Base-by-base conservation (phyloP, 2,113 vertebrate species). In the Hiodon tergisus region DNA sequence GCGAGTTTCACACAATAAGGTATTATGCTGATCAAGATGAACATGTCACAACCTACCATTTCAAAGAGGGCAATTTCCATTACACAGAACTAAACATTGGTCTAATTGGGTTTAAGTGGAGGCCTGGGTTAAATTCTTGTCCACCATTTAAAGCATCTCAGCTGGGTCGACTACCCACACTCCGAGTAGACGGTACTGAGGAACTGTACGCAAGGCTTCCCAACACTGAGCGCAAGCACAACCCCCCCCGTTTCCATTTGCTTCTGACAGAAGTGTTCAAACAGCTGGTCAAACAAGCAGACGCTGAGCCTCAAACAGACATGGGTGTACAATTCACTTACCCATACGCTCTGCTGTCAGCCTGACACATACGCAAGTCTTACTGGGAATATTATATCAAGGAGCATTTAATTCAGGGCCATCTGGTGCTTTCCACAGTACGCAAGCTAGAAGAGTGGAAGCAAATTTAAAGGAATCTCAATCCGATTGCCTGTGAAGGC, bases 231-330 rank as follows among this genome's bases (percentile, higher is more conserved):
- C 8, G 53, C 73, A 13, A 61, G 53, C 8, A 7, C 55, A 59
- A 11, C n/a, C 3, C 11, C 14, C 67, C 50, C 69, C 14, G 48
- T 66, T 60, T 63, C 71, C 51, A 73, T 69, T 67, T 58, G 57
- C 50, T 67, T 57, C 69, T 67, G 66, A 79, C 62, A 47, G 71
- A 79, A 73, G 9, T 6, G 55, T 69, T 67, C 69, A 50, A 78
- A 75, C 65, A 79, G 81, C 79, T 81, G 76, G 61, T 79, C 72
- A 79, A 69, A 77, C 78, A 79, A 68, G 67, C 71, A 70, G n/a
- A 47, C 3, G 7, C 53, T 4, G 59, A 48, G 52, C 4, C 14
- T 52, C 53, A 48, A 13, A 47, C 31, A 31, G 31, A 31, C 31
- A 31, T 31, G 31, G 31, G 31, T 2, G 31, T 31, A 31, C 31